Evolutionary conservation across 2,888 invertebrate species (phyloP), one percentile per base, ranked within the genome.

Genomic region (Agrypnus murinus): DNA sequence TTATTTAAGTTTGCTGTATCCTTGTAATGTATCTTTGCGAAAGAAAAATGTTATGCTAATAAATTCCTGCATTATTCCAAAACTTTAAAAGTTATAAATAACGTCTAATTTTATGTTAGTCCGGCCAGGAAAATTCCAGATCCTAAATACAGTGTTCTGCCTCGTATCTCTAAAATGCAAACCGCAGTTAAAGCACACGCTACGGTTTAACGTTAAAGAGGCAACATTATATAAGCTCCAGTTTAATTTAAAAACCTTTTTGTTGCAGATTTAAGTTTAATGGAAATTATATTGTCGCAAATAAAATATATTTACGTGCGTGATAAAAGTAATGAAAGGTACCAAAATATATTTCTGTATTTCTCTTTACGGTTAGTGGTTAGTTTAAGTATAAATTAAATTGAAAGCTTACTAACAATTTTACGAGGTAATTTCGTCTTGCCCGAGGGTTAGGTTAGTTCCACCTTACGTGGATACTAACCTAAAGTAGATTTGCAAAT

Each of bases 331-430:
- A 50, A 50, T 6, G 12, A 50, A 12, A 10, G 17, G 25, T 15
- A 8, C 19, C 43, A 12, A 43, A 43, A 43, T 46, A 46, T n/a
- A 25, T 25, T 46, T 46, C 46, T 46, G 46, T 46, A 46, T 46
- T 46, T 46, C 46, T 8, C n/a, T 19, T 46, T 12, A 50, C 50
- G 50, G n/a, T 25, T 31, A 4, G 12, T 50, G 31, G 50, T 31
- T 50, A 12, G 50, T 31, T 50, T 50, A 31, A 50, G 7, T 50
- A 31, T 19, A 12, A 50, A 50, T 31, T 50, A 50, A 12, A 31
- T 12, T 50, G 31, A 50, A 50, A 31, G 31, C 50, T 32, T 50
- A 50, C 31, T 31, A 50, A 50, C 50, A 50, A 50, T 50, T 50
- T 50, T 50, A 50, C 31, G 50, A 46, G 46, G 46, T 25, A 46